Conservation (phyloP, 2,113 vertebrate species). For the Pygoscelis antarcticus region DNA sequence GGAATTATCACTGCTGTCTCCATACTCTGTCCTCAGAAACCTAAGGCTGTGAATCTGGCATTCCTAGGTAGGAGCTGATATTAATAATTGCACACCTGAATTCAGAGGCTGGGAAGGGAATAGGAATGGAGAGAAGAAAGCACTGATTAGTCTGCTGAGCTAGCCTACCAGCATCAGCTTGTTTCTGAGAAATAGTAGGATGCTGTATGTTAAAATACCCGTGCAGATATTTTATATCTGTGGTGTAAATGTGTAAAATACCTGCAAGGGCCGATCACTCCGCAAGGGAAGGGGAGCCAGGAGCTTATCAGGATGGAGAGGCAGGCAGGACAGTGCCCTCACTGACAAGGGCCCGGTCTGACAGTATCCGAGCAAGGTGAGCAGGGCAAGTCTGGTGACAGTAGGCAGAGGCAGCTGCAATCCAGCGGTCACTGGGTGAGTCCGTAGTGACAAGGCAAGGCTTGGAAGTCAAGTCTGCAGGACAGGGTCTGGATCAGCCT, state of each 20-base stretch:
- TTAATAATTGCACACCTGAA: background rate
- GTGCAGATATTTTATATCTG: background rate
- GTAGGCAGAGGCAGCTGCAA: background rate
- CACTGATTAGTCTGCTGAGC: background rate
- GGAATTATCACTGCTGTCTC: slow-evolving; percentile 91
- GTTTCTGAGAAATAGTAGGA: background rate
- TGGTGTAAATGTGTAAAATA: background rate
- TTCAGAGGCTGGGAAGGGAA: background rate
- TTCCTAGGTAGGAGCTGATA: slow-evolving; percentile 82
- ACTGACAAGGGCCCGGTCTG: background rate
- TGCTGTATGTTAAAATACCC: background rate
- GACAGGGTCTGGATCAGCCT: background rate
- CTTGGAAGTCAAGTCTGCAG: background rate
- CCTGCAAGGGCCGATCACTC: background rate
- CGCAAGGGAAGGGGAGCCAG: background rate
- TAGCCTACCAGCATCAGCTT: background rate
- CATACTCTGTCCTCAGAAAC: slow-evolving; percentile 88
- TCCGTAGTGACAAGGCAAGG: background rate
- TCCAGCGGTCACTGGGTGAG: background rate
- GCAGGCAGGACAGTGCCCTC: background rate
- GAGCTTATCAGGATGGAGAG: background rate
- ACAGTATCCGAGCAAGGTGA: background rate
- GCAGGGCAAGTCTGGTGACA: background rate
- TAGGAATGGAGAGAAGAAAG: background rate
- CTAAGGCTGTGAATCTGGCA: slow-evolving; percentile 87